A percentile compares a stretch with the other conserved stretches of the same genome.
Evolutionary conservation across 2,797 vertebrate genomes (phyloP).

Genomic region (Tinamus major): DNA sequence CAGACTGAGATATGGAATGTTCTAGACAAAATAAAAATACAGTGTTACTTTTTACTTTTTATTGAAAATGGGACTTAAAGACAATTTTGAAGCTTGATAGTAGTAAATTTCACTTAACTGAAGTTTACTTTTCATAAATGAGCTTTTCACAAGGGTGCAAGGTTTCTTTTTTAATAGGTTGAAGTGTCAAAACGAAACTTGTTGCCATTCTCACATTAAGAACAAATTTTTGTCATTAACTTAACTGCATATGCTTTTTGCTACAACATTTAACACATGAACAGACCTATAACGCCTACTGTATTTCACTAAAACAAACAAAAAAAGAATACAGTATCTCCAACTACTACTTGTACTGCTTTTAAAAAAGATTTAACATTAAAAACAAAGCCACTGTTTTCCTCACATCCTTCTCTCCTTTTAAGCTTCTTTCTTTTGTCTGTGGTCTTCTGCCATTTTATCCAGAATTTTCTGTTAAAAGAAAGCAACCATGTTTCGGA

Average conservation of each 20-base stretch:
- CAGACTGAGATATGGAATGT: slow-evolving; percentile 80
- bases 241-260: slow-evolving; percentile 76
- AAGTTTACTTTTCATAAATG: slow-evolving; percentile 58
- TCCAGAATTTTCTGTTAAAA: slow-evolving; percentile 83
- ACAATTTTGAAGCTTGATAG: slow-evolving; percentile 76
- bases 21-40: slow-evolving; percentile 80
- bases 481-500: neutral
- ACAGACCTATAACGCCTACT: slow-evolving; percentile 78
- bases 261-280: slow-evolving; percentile 83
- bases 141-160: slow-evolving; percentile 73
- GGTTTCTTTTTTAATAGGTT: slow-evolving; percentile 66
- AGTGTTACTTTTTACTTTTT: slow-evolving; percentile 75
- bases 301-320: slow-evolving; percentile 81
- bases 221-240: slow-evolving; percentile 78
- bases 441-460: slow-evolving; percentile 84
- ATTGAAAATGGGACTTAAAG: slow-evolving; percentile 77
- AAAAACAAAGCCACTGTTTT: slow-evolving; percentile 81
- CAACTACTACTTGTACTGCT: slow-evolving; percentile 78
- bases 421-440: slow-evolving; percentile 82
- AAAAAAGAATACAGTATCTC: slow-evolving; percentile 76
- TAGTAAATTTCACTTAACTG: slow-evolving; percentile 57
- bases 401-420: slow-evolving; percentile 68
- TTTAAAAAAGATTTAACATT: slow-evolving; percentile 83
- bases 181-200: slow-evolving; percentile 67
- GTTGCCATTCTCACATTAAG: slow-evolving; percentile 72